Evolutionary conservation across 2,113 vertebrate genomes (phyloP).

Genomic region (Eublepharis macularius): DNA sequence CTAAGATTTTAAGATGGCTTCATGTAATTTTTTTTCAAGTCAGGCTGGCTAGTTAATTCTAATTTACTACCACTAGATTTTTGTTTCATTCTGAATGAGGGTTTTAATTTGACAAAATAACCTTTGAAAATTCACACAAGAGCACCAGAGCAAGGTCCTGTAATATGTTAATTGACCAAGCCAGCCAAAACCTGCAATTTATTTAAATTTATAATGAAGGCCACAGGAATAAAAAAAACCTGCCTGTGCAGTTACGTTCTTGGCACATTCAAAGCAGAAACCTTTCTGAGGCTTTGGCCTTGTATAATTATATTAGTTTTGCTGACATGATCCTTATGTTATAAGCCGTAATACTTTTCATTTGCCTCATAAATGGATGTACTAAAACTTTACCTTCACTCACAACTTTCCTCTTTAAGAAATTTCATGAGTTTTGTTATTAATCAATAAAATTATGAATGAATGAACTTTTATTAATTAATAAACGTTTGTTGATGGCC

Average conservation of each 20-base stretch:
- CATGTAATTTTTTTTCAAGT: not conserved
- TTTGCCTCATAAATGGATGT: slow-evolving; percentile 10
- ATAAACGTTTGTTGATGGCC: not conserved
- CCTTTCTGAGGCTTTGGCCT: slow-evolving; percentile 14
- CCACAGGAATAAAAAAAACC: not conserved
- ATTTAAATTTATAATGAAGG: slow-evolving; percentile 46
- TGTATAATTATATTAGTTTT: slow-evolving; percentile 14
- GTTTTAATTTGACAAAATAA: slow-evolving; percentile 40
- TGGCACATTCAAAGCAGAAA: slow-evolving; percentile 15
- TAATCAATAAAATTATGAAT: not conserved
- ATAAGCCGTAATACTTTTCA: not conserved
- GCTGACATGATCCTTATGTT: slow-evolving; percentile 11
- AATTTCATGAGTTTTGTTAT: slow-evolving; percentile 1
- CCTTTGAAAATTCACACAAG: slow-evolving; percentile 29
- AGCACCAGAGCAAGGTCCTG: not conserved
- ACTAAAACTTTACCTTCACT: slow-evolving; percentile 15
- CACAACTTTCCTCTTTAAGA: not conserved
- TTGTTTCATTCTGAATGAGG: slow-evolving; percentile 36
- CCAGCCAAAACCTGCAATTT: not conserved
- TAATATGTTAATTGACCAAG: slow-evolving; percentile 22
- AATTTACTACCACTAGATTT: slow-evolving; percentile 31
- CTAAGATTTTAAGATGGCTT: slow-evolving; percentile 23
- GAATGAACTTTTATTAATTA: too few relatives aligned
- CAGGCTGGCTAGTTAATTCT: slow-evolving; percentile 18
- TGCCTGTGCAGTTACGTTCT: not conserved